Evolutionary conservation across 2,797 vertebrate genomes (phyloP), one percentile per base, ranked within the genome.

Genomic region (Petrocephalus sullivani): DNA sequence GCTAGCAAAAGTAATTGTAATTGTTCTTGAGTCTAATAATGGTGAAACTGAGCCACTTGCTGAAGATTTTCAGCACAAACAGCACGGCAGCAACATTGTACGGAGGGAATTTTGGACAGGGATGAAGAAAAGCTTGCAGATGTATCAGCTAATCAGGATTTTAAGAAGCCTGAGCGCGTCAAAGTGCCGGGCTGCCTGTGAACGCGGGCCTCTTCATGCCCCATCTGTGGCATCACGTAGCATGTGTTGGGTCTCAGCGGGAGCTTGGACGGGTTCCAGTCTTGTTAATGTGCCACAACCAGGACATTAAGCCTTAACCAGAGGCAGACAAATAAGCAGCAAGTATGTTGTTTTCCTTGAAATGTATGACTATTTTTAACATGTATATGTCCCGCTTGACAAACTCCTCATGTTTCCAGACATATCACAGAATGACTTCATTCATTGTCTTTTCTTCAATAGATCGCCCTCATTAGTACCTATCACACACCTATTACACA

Each of bases 221-320:
- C 57, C 56, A 37, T 84, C 82, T 85, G 21, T 12, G 19, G n/a
- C 56, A 28, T 37, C 14, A 6, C n/a, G 54, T 33, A 54, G 81
- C 58, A 14, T 16, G 28, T 23, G 58, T 51, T 71, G 16, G 10
- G 8, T 37, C 87, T 78, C 67, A 67, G 83, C 33, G 61, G 83
- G 60, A 46, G 83, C 14, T 21, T 57, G 23, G 83, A 64, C 46
- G 60, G 88, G 85, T 71, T 41, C 60, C 85, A 88, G 64, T 61
- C 88, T 86, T 75, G 46, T 88, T 88, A 88, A 85, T 86, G 67
- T 41, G 16, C 28, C 71, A 85, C 71, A 56, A 57, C 58, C 84
- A 86, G 84, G 28, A 75, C 19, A 51, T 49, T 7, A 56, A 51
- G 28, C 23, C 83, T 85, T 46, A 71, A 53, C 41, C 57, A 67